phyloP scores from a whole-genome alignment of 1,140 invertebrate genomes.

The Drosophila neocordata region DNA sequence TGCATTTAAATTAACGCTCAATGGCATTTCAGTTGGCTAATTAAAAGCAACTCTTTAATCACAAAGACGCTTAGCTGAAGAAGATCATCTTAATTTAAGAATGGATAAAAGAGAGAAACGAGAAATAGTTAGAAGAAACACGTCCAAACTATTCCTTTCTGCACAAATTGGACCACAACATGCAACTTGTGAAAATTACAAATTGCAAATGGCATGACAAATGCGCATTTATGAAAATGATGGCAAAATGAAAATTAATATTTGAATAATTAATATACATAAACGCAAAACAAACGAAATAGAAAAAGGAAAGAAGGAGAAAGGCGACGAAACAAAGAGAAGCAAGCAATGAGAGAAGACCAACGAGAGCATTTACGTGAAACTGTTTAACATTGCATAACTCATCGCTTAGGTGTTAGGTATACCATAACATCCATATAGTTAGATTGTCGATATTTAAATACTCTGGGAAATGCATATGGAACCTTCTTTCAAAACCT shows the following conservation, averaged over 20 bases:
- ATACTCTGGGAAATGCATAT: no score
- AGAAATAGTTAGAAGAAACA: conserved; percentile 27
- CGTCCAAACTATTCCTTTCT: conserved; percentile 36
- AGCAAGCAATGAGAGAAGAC: not conserved
- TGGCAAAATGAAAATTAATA: conserved; percentile 1
- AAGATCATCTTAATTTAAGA: conserved; percentile 34
- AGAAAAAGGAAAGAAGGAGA: not conserved
- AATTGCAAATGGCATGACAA: conserved; percentile 58
- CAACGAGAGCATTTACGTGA: not conserved
- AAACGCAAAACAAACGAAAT: not conserved
- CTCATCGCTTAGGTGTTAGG: not conserved
- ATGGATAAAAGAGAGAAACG: conserved; percentile 23
- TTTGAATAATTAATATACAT: conserved; percentile 25
- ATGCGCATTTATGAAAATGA: conserved; percentile 48
- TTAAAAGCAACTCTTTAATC: conserved; percentile 51
- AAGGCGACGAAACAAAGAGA: not conserved
- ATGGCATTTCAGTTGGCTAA: conserved; percentile 72
- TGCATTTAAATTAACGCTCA: conserved; percentile 74
- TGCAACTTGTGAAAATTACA: conserved; percentile 54
- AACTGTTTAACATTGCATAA: conserved; percentile 18
- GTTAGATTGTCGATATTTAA: no score
- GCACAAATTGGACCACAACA: conserved; percentile 53
- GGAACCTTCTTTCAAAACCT: no score
- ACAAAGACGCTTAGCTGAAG: conserved; percentile 27
- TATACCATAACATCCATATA: no score